These are phyloP conservation scores for Clytia hemisphaerica DNA, from an alignment of 30 jellyfish, hydroid and myxozoan genomes.

Conservation along the genomic window DNA sequence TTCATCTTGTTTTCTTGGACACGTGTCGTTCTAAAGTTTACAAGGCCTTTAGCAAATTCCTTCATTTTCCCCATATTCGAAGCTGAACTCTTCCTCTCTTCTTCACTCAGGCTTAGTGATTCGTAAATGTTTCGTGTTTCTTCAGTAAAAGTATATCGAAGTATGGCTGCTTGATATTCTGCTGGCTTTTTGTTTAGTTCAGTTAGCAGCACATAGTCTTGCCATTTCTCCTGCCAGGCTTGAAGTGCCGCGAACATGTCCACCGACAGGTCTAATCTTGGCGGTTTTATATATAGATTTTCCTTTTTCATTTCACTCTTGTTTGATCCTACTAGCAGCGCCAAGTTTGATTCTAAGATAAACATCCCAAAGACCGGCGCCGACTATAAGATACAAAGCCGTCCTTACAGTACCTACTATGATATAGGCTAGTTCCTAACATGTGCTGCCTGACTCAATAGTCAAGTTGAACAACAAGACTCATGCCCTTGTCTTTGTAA, in stretches of 20 bases:
- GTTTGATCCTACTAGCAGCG: too few species aligned
- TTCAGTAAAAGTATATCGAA: neutral
- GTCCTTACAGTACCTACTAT: too few species aligned
- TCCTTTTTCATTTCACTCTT: too few species aligned
- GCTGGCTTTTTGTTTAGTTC: neutral
- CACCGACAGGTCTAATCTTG: too few species aligned
- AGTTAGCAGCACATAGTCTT: neutral
- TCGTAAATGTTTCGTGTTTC: constrained; percentile 4
- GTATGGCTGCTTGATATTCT: constrained; percentile 3
- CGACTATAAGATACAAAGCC: too few species aligned
- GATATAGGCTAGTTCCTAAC: too few species aligned
- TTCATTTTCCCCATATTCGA: neutral
- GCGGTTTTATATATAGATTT: neutral
- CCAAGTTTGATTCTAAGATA: too few species aligned
- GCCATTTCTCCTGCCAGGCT: constrained; percentile 1
- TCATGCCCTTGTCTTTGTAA: too few species aligned
- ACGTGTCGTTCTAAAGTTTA: neutral
- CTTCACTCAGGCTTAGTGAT: neutral
- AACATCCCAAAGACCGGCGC: too few species aligned
- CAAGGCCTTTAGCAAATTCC: neutral
- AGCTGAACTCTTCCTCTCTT: neutral
- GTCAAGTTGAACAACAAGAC: too few species aligned
- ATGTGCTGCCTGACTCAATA: too few species aligned
- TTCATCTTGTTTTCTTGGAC: neutral
- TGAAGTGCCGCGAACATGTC: neutral